These are phyloP conservation scores for Rafetus swinhoei DNA, from an alignment of 2,113 vertebrate genomes.

Conservation along the genomic window DNA sequence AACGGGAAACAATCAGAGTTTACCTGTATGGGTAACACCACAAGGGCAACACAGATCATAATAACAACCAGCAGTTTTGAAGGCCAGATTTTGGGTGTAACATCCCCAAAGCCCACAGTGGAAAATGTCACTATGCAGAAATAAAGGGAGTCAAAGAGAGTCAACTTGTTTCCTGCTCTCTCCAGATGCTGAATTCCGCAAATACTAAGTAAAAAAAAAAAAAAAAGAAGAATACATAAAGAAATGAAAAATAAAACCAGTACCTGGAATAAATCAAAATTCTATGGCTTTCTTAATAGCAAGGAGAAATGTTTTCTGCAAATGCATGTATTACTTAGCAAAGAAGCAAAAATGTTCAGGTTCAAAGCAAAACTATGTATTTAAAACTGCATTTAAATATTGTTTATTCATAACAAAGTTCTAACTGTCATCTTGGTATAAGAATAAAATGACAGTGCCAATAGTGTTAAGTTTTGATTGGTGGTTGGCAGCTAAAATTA, in stretches of 20 bases:
- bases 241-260: slow-evolving; percentile 45
- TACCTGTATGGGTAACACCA: slow-evolving; percentile 90
- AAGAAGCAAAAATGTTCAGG: neutral
- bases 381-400: neutral
- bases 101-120: slow-evolving; percentile 90
- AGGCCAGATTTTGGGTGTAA: slow-evolving; percentile 88
- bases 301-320: slow-evolving; percentile 41
- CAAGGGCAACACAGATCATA: slow-evolving; percentile 90
- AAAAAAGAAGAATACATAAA: slow-evolving; percentile 66
- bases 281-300: neutral
- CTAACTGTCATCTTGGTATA: neutral
- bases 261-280: neutral
- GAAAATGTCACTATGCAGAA: slow-evolving; percentile 93
- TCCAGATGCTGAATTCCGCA: slow-evolving; percentile 91
- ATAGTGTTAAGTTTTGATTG: slow-evolving; percentile 45
- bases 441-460: slow-evolving; percentile 7
- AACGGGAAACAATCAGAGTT: slow-evolving; percentile 28
- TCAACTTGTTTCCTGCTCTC: slow-evolving; percentile 85
- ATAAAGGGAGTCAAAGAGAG: slow-evolving; percentile 88
- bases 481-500: slow-evolving; percentile 10
- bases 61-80: slow-evolving; percentile 90
- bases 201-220: slow-evolving; percentile 78
- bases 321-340: slow-evolving; percentile 26
- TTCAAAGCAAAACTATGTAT: neutral
- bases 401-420: neutral